phyloP scores from a whole-genome alignment of 2,888 invertebrate genomes.

The Ochropacha duplaris region DNA sequence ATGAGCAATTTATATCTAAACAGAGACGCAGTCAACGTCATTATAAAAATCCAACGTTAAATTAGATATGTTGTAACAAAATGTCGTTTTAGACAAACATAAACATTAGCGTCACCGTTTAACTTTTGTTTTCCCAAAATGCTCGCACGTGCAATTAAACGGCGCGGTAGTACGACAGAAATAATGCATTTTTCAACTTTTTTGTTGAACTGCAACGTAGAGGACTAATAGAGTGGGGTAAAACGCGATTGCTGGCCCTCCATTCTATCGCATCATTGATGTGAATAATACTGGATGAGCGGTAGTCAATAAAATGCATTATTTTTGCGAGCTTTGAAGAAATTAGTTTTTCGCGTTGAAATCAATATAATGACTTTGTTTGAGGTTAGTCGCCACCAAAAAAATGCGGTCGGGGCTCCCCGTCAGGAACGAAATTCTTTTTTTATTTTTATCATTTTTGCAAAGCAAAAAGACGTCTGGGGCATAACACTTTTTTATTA shows the following conservation, averaged over 20 bases:
- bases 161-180: slow-evolving; percentile 1
- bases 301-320: background rate
- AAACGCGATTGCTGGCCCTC: slow-evolving; percentile 24
- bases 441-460: too few species aligned
- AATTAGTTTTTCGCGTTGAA: too few species aligned
- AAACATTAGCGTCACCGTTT: background rate
- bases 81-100: background rate
- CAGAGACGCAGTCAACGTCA: too few species aligned
- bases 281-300: slow-evolving; percentile 4
- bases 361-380: too few species aligned
- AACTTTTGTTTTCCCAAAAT: background rate
- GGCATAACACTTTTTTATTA: too few species aligned
- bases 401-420: too few species aligned
- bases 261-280: slow-evolving; percentile 32
- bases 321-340: too few species aligned
- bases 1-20: too few species aligned
- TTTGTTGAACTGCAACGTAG: slow-evolving; percentile 1
- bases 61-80: background rate
- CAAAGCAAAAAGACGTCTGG: too few species aligned
- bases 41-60: too few species aligned
- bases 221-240: slow-evolving; percentile 25
- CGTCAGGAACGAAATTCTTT: too few species aligned
- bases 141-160: slow-evolving; percentile 12
- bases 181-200: slow-evolving; percentile 11
- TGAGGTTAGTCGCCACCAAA: too few species aligned